Evolutionary conservation across 2,113 vertebrate species (phyloP).

Genomic region (Helogale parvula): DNA sequence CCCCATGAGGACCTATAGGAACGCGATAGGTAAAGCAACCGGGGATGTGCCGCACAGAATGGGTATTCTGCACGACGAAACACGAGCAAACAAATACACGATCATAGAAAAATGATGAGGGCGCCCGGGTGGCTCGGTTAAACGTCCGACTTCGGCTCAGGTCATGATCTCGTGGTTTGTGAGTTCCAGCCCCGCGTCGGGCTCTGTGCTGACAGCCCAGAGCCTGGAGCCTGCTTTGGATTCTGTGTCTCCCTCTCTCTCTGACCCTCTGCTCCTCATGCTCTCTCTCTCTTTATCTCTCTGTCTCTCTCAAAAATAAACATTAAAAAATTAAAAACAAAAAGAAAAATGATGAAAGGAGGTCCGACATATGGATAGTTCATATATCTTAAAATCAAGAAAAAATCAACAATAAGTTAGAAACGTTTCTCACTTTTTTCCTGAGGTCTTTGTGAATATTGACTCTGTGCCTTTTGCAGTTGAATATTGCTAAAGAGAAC

Average conservation of each 20-base stretch:
- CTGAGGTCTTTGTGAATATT: not conserved
- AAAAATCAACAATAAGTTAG: not conserved
- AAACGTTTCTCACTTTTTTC: not conserved
- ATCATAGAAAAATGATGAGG: not conserved
- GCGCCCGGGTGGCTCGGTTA: too few relatives aligned
- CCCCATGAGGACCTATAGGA: not conserved
- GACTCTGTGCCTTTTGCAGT: not conserved
- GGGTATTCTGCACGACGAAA: too few relatives aligned
- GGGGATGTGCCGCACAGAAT: not conserved
- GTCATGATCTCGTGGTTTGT: too few relatives aligned
- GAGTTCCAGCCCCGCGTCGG: too few relatives aligned
- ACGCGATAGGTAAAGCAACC: not conserved
- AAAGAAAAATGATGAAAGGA: not conserved
- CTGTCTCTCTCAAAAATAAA: too few relatives aligned
- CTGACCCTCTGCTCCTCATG: too few relatives aligned
- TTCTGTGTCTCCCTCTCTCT: too few relatives aligned
- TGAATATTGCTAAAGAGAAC: not conserved
- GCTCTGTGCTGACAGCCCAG: too few relatives aligned
- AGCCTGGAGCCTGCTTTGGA: too few relatives aligned
- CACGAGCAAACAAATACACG: not conserved
- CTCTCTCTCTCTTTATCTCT: too few relatives aligned
- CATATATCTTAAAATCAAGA: not conserved
- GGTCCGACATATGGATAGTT: not conserved
- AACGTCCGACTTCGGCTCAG: too few relatives aligned
- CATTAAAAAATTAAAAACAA: too few relatives aligned